Conservation (phyloP, 2,888 invertebrate genomes). For the Tillus elongatus region DNA sequence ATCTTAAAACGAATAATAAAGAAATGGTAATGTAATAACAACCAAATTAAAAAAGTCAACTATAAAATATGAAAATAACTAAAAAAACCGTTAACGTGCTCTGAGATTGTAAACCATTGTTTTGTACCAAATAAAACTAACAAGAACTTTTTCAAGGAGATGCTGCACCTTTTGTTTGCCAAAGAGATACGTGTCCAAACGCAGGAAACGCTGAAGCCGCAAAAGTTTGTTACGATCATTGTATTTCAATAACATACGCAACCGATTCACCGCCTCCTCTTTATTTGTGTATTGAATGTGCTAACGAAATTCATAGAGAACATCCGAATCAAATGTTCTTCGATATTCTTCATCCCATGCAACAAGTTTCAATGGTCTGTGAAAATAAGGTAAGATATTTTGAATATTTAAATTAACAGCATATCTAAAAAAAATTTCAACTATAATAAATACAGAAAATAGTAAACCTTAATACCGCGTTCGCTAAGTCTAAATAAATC, state of each 20-base stretch:
- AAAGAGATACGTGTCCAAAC: conserved; percentile 85
- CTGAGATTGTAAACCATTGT: no score
- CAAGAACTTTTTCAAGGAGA: conserved; percentile 49
- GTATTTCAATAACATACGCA: conserved; percentile 78
- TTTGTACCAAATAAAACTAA: conserved; percentile 2
- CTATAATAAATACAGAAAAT: no score
- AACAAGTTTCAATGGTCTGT: conserved; percentile 89
- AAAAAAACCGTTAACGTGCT: no score
- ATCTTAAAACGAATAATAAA: no score
- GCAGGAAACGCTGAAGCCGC: conserved; percentile 78
- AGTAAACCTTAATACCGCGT: no score
- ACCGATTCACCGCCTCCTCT: conserved; percentile 87
- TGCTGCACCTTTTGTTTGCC: conserved; percentile 74
- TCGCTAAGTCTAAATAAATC: no score
- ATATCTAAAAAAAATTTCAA: no score
- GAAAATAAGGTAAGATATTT: conserved; percentile 88
- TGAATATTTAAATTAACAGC: no score
- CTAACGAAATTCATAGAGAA: conserved; percentile 82
- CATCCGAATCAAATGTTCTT: conserved; percentile 78
- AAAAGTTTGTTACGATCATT: conserved; percentile 91
- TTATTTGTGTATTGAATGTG: conserved; percentile 93
- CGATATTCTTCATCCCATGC: conserved; percentile 85
- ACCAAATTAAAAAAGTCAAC: no score
- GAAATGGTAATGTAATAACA: no score
- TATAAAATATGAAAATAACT: no score